These are phyloP conservation scores for Muraenolepis orangiensis DNA, from an alignment of 2,797 vertebrate species.

Conservation along the genomic window DNA sequence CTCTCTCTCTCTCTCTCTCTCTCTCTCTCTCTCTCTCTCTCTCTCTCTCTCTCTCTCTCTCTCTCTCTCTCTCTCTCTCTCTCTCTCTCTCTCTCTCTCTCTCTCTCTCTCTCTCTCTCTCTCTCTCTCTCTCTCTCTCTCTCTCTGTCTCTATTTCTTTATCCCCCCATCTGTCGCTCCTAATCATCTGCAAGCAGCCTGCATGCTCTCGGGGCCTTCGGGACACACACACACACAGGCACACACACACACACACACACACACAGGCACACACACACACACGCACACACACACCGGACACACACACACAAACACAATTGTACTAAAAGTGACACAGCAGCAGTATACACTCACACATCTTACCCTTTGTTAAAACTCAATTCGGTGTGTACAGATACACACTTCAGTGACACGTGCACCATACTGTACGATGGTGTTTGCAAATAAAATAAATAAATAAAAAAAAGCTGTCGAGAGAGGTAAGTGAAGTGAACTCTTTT, in stretches of 20 bases:
- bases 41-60: background rate
- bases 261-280: background rate
- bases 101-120: background rate
- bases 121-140: background rate
- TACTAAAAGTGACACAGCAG: too few relatives aligned
- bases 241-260: slow-evolving; percentile 7
- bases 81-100: background rate
- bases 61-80: background rate
- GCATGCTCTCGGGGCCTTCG: background rate
- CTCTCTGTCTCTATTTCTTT: too few relatives aligned
- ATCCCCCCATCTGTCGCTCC: background rate
- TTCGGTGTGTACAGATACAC: too few relatives aligned
- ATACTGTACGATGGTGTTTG: too few relatives aligned
- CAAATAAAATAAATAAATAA: too few relatives aligned
- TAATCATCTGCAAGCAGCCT: background rate
- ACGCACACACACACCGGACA: too few relatives aligned
- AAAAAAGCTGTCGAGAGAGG: background rate
- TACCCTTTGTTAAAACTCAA: too few relatives aligned
- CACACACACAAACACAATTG: too few relatives aligned
- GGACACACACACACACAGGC: background rate
- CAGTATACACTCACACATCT: too few relatives aligned
- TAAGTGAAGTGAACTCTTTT: too few relatives aligned
- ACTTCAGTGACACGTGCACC: too few relatives aligned
- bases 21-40: background rate
- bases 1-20: background rate